Conservation (phyloP, 2,888 invertebrate species). For the Cheilosia soror region DNA sequence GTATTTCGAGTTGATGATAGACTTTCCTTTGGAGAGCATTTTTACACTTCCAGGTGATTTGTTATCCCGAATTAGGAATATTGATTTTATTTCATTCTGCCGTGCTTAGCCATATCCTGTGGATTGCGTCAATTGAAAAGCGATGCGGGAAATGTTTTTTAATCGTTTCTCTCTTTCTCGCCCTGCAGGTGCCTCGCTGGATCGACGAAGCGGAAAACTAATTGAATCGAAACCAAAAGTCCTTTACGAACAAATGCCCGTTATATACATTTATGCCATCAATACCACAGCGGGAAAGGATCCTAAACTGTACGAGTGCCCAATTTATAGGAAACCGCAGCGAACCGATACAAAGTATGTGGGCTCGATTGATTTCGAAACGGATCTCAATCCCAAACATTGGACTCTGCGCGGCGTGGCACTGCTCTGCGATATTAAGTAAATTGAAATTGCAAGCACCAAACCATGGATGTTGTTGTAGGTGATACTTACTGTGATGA, state of each 20-base stretch:
- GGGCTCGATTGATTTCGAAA: constrained; percentile 97
- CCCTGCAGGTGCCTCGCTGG: constrained; percentile 90
- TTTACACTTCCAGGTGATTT: constrained; percentile 46
- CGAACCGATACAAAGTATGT: constrained; percentile 98
- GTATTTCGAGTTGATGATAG: neutral
- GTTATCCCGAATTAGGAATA: constrained; percentile 51
- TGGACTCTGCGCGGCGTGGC: constrained; percentile 99
- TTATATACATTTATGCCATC: constrained; percentile 97
- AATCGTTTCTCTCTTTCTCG: neutral
- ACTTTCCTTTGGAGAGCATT: neutral
- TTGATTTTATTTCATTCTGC: constrained; percentile 34
- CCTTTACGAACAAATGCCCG: constrained; percentile 97
- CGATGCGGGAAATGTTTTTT: neutral
- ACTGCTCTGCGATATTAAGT: constrained; percentile 97
- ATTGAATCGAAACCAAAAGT: constrained; percentile 97
- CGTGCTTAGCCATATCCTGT: neutral
- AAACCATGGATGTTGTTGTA: neutral
- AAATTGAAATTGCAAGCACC: constrained; percentile 76
- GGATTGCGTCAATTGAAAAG: constrained; percentile 4
- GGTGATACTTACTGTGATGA: constrained; percentile 39
- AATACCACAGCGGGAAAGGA: constrained; percentile 97
- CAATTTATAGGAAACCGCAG: constrained; percentile 97
- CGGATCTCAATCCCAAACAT: constrained; percentile 95
- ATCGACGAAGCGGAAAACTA: constrained; percentile 93
- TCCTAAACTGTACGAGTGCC: constrained; percentile 96